Percentiles rank a stretch among this genome's conserved stretches.
Evolutionary conservation across 2,888 invertebrate species (phyloP).

Genomic region (Nemotelus nigrinus): DNA sequence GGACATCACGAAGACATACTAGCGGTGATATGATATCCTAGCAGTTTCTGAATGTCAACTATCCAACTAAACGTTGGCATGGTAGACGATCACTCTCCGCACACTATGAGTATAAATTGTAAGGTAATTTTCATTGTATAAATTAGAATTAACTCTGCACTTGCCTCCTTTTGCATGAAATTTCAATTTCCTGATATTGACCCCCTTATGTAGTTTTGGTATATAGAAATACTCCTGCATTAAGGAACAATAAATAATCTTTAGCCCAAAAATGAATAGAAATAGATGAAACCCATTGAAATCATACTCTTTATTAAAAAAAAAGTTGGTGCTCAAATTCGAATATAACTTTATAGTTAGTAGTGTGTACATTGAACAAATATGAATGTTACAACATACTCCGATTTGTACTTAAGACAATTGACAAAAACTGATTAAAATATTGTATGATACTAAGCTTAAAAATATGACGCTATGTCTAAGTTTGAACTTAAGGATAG

Average conservation of each 20-base stretch:
- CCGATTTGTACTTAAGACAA: neutral
- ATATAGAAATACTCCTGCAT: no score
- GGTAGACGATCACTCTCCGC: conserved; percentile 64
- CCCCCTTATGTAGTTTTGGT: no score
- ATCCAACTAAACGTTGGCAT: conserved; percentile 60
- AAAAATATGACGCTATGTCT: neutral
- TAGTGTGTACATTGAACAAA: neutral
- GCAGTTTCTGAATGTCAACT: conserved; percentile 58
- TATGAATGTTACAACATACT: neutral
- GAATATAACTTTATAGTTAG: neutral
- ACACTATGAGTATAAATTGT: conserved; percentile 63
- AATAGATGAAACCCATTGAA: neutral
- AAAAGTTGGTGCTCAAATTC: conserved; percentile 26
- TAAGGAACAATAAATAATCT: no score
- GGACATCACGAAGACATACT: conserved; percentile 57
- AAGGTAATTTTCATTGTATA: conserved; percentile 48
- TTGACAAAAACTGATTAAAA: neutral
- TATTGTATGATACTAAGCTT: neutral
- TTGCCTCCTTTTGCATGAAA: no score
- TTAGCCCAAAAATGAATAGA: no score
- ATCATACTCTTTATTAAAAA: neutral
- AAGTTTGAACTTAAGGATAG: neutral
- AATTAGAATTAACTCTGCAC: no score
- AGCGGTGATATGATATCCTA: conserved; percentile 61
- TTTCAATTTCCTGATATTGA: no score